These are phyloP conservation scores for Entelurus aequoreus DNA, from an alignment of 2,113 vertebrate species.

Conservation along the genomic window DNA sequence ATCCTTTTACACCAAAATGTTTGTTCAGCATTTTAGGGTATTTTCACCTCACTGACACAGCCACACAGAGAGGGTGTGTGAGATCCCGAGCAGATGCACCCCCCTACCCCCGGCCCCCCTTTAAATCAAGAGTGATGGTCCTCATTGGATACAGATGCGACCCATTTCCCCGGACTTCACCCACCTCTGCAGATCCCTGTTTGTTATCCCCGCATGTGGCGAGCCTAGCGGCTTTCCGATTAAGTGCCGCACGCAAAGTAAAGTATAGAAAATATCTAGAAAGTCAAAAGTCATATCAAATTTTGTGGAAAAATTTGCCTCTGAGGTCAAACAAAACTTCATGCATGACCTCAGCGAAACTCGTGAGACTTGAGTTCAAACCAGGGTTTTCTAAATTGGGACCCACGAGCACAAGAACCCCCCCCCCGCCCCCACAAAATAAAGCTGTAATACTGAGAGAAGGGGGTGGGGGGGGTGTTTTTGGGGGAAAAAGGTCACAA, in stretches of 20 bases:
- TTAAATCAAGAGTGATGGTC: constrained; percentile 55
- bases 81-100: constrained; percentile 44
- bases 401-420: no score
- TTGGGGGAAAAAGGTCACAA: no score
- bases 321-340: no score
- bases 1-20: neutral
- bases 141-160: constrained; percentile 63
- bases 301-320: no score
- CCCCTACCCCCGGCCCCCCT: neutral
- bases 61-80: neutral
- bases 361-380: no score
- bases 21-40: constrained; percentile 14
- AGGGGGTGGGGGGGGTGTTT: no score
- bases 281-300: no score
- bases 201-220: constrained; percentile 47
- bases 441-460: no score
- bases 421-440: no score
- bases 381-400: no score
- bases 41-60: constrained; percentile 15
- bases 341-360: no score
- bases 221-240: constrained; percentile 23
- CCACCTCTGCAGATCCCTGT: constrained; percentile 40
- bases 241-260: constrained; percentile 1
- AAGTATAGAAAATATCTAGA: no score
- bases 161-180: constrained; percentile 54